Conservation (phyloP, 2,888 invertebrate species). For the Euspilapteryx auroguttella region DNA sequence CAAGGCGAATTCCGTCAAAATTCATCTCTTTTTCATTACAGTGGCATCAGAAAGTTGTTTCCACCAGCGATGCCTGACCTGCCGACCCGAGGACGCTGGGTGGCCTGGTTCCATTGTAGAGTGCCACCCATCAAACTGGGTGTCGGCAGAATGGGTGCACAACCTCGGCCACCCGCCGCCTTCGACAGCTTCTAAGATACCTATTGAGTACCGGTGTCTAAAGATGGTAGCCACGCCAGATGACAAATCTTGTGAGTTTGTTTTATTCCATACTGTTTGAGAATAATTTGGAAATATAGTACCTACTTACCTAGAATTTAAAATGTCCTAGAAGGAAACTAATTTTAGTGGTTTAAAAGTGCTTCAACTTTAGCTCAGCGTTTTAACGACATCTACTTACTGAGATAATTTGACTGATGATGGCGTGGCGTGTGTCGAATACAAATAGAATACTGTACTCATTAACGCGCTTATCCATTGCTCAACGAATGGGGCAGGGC, state of each 20-base stretch:
- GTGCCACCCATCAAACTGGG: conserved; percentile 40
- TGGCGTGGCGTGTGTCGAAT: too few relatives aligned
- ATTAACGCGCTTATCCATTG: too few relatives aligned
- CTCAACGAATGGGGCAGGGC: too few relatives aligned
- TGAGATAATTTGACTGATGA: too few relatives aligned
- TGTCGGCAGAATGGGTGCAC: conserved; percentile 40
- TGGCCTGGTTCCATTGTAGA: conserved; percentile 21
- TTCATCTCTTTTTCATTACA: too few relatives aligned
- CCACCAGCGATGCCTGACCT: conserved; percentile 37
- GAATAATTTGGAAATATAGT: neutral
- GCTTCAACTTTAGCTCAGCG: too few relatives aligned
- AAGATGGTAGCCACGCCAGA: conserved; percentile 51
- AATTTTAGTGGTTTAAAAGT: too few relatives aligned
- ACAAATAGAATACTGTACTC: too few relatives aligned
- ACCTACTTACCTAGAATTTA: neutral
- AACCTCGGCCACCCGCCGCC: conserved; percentile 45
- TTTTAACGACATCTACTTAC: too few relatives aligned
- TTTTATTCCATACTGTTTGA: neutral
- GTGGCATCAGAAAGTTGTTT: conserved; percentile 36
- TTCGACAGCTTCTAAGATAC: conserved; percentile 31
- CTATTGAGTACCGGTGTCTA: conserved; percentile 40
- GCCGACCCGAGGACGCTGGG: conserved; percentile 26
- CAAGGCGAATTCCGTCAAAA: too few relatives aligned
- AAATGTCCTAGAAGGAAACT: too few relatives aligned
- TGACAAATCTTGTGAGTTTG: conserved; percentile 39